Conservation (phyloP, 1,140 invertebrate species). For the Dufourea novaeangliae region DNA sequence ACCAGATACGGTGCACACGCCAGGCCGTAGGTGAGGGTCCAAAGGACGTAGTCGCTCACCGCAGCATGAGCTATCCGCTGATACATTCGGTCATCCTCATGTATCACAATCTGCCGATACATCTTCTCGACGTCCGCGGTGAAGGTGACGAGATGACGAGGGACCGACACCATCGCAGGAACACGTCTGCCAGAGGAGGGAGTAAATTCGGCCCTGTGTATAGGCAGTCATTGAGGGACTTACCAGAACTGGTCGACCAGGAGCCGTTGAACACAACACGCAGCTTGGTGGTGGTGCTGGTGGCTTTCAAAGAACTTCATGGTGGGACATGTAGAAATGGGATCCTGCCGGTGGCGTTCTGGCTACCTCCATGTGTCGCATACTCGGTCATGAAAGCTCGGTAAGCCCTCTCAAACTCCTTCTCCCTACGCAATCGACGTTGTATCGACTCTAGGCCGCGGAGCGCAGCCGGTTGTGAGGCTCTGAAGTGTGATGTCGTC, state of each 20-base stretch:
- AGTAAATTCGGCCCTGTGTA: neutral
- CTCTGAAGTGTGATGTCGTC: too few species aligned
- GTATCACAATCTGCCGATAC: constrained; percentile 3
- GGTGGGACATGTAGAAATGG: neutral
- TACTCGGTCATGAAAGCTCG: neutral
- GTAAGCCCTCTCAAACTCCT: neutral
- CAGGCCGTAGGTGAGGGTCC: too few species aligned
- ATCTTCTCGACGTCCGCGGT: constrained; percentile 1
- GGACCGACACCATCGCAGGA: neutral
- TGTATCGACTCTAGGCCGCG: too few species aligned
- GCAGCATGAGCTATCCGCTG: too few species aligned
- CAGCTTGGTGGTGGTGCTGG: too few species aligned
- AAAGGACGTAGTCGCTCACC: too few species aligned
- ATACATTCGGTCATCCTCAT: neutral
- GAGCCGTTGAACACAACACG: constrained; percentile 20
- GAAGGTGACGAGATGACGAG: neutral
- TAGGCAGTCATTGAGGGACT: neutral
- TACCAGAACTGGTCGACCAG: neutral
- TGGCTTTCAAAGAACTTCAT: neutral
- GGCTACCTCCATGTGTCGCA: neutral
- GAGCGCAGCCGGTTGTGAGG: too few species aligned
- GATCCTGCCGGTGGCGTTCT: neutral
- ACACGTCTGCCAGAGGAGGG: neutral
- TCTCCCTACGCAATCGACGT: too few species aligned
- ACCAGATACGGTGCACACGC: neutral